A percentile compares a stretch with the other conserved stretches of the same genome.
Conservation (phyloP, 1,140 invertebrate species). For the Ptiloglossa arizonensis region DNA sequence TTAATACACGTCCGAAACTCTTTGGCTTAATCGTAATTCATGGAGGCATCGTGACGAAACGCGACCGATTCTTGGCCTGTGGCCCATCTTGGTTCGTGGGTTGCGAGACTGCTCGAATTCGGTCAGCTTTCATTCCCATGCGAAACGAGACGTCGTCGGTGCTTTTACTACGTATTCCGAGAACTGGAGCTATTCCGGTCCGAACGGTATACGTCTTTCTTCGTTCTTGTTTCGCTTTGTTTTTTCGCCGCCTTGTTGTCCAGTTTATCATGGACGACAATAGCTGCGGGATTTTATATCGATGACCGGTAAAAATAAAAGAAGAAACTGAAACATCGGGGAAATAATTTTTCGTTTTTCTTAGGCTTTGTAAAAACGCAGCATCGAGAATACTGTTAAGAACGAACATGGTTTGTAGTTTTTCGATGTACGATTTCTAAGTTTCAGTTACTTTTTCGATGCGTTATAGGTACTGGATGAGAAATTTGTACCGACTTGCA, state of each 20-base stretch:
- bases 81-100: slow-evolving; percentile 25
- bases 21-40: slow-evolving; percentile 55
- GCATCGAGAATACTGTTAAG: too few species aligned
- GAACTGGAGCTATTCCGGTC: slow-evolving; percentile 33
- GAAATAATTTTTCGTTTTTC: too few species aligned
- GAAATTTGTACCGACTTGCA: not conserved
- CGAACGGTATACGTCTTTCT: slow-evolving; percentile 1
- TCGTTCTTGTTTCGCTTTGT: not conserved
- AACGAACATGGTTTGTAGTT: too few species aligned
- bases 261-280: not conserved
- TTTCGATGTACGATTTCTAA: too few species aligned
- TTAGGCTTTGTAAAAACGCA: too few species aligned
- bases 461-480: too few species aligned
- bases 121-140: slow-evolving; percentile 28
- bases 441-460: too few species aligned
- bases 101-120: slow-evolving; percentile 14
- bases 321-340: too few species aligned
- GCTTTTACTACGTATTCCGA: slow-evolving; percentile 17
- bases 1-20: slow-evolving; percentile 46
- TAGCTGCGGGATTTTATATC: not conserved
- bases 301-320: too few species aligned
- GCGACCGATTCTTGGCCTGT: slow-evolving; percentile 47
- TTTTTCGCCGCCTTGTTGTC: not conserved
- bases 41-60: slow-evolving; percentile 41
- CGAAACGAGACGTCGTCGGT: not conserved